Conservation (phyloP, 2,888 invertebrate genomes). For the Phengaris arion region DNA sequence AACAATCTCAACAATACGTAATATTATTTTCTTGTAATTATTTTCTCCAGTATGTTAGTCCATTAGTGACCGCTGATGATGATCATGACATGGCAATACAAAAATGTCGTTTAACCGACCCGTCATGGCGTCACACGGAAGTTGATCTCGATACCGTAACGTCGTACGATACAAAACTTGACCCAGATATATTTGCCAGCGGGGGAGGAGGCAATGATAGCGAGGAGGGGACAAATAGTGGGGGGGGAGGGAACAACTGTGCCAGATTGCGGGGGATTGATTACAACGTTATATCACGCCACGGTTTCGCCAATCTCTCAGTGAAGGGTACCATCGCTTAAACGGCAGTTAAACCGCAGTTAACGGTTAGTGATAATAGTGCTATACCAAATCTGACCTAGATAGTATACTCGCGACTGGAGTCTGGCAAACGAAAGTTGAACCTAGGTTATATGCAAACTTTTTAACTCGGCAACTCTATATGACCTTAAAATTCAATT, state of each 20-base stretch:
- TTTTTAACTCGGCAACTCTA: too few species aligned
- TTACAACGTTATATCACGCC: neutral
- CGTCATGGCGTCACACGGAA: conserved; percentile 10
- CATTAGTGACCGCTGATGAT: neutral
- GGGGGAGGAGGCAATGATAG: neutral
- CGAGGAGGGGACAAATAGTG: neutral
- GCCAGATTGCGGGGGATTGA: neutral
- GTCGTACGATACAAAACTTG: conserved; percentile 35
- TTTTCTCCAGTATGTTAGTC: too few species aligned
- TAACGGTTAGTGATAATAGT: too few species aligned
- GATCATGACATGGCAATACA: neutral
- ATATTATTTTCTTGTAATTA: too few species aligned
- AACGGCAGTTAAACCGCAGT: neutral
- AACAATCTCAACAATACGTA: too few species aligned
- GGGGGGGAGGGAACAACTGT: too few species aligned
- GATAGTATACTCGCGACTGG: too few species aligned
- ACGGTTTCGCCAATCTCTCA: neutral
- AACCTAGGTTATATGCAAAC: too few species aligned
- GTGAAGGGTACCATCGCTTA: neutral
- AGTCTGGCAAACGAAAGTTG: too few species aligned
- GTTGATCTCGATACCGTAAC: conserved; percentile 35
- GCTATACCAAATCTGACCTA: too few species aligned
- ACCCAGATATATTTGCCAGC: conserved; percentile 31
- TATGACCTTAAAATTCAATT: too few species aligned
- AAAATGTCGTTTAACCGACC: conserved; percentile 14